These are phyloP conservation scores for Ennomos fuscantarius DNA, from an alignment of 2,888 invertebrate species.

Conservation along the genomic window DNA sequence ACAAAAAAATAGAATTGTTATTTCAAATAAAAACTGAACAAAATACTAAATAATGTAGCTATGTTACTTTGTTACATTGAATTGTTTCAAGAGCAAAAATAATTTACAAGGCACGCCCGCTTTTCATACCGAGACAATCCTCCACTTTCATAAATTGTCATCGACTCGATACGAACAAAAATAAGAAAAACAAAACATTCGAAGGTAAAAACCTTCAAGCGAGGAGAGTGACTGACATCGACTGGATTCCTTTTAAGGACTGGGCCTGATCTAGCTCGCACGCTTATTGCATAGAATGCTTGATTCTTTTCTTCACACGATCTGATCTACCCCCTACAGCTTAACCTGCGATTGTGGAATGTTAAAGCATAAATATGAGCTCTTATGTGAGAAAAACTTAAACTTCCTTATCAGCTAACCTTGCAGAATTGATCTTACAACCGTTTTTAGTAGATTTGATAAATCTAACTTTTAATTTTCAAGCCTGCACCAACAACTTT, in stretches of 20 bases:
- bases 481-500: no score
- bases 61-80: slow-evolving; percentile 1
- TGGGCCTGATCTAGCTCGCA: slow-evolving; percentile 30
- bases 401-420: slow-evolving; percentile 23
- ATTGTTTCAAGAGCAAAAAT: background rate
- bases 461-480: no score
- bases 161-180: slow-evolving; percentile 13
- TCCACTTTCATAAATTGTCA: slow-evolving; percentile 26
- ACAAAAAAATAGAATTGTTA: background rate
- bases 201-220: slow-evolving; percentile 24
- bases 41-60: background rate
- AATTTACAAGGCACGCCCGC: slow-evolving; percentile 5
- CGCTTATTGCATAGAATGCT: slow-evolving; percentile 35
- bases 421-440: background rate
- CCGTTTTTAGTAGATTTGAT: no score
- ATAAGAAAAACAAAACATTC: slow-evolving; percentile 20
- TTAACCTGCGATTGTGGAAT: slow-evolving; percentile 28
- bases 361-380: slow-evolving; percentile 13
- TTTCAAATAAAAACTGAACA: background rate
- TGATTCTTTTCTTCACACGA: slow-evolving; percentile 37
- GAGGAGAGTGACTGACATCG: slow-evolving; percentile 26
- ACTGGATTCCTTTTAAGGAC: slow-evolving; percentile 35
- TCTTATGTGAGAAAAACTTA: slow-evolving; percentile 22
- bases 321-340: slow-evolving; percentile 30
- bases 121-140: slow-evolving; percentile 15